Percentiles rank a stretch among this genome's conserved stretches.
These are phyloP conservation scores for Oegoconia quadripuncta DNA, from an alignment of 2,888 invertebrate species.

Conservation along the genomic window DNA sequence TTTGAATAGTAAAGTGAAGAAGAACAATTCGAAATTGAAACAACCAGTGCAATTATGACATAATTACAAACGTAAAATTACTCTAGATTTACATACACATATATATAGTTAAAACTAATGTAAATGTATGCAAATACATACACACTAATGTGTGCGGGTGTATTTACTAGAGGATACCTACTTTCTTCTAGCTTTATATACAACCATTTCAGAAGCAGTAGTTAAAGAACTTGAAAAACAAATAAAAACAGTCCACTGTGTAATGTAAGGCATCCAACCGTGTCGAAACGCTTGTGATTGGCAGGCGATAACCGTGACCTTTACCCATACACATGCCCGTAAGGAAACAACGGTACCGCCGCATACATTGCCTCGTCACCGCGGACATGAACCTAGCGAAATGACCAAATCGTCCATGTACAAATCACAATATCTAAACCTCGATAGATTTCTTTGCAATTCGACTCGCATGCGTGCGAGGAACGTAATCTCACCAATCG, in stretches of 20 bases:
- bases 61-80: too few species aligned
- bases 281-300: constrained; percentile 31
- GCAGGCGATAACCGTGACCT: constrained; percentile 27
- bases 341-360: background rate
- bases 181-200: too few species aligned
- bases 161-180: too few species aligned
- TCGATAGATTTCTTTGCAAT: background rate
- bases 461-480: background rate
- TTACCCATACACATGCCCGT: background rate
- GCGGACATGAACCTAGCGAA: constrained; percentile 8
- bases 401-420: constrained; percentile 22
- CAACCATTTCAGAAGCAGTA: background rate
- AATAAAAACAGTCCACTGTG: background rate
- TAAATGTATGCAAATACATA: too few species aligned
- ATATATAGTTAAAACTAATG: too few species aligned
- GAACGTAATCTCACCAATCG: constrained; percentile 25
- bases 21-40: too few species aligned
- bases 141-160: too few species aligned
- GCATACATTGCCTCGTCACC: constrained; percentile 14
- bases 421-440: background rate
- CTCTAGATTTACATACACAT: too few species aligned
- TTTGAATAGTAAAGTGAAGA: too few species aligned
- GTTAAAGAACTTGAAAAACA: background rate
- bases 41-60: too few species aligned
- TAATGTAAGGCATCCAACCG: constrained; percentile 18